Conservation (phyloP, 2,888 invertebrate genomes). For the Oxystoma pomonae region DNA sequence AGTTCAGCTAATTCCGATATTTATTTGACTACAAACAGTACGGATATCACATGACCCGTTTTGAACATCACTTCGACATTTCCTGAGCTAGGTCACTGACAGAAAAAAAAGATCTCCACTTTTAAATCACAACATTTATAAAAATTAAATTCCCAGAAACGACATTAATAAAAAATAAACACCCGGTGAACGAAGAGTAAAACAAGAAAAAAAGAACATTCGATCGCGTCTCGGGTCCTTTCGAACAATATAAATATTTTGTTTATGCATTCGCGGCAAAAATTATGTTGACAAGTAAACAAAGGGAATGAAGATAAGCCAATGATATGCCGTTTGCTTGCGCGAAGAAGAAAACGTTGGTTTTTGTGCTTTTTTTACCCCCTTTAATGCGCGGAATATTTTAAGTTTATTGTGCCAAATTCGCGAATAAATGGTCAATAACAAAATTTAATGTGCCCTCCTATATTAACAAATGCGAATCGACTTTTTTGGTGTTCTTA, state of each 20-base stretch:
- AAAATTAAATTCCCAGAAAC: conserved; percentile 47
- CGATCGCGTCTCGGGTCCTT: conserved; percentile 21
- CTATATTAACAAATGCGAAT: no score
- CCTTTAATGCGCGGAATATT: not conserved
- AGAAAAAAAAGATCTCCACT: no score
- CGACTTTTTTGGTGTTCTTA: no score
- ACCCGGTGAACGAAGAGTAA: not conserved
- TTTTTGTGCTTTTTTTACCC: not conserved
- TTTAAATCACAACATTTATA: no score
- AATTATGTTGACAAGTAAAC: conserved; percentile 52
- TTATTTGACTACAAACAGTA: no score
- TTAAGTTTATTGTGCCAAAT: not conserved
- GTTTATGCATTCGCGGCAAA: conserved; percentile 51
- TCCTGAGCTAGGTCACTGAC: no score
- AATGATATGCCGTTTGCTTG: not conserved
- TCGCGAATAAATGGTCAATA: no score
- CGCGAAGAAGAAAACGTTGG: not conserved
- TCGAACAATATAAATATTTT: conserved; percentile 51
- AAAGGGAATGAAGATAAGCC: conserved; percentile 35
- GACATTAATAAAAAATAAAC: conserved; percentile 4
- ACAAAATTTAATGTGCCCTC: no score
- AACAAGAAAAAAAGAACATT: conserved; percentile 33
- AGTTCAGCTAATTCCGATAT: no score
- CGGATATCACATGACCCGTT: no score
- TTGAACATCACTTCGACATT: no score